These are phyloP conservation scores for Drosophila ercepeae DNA, from an alignment of 1,140 invertebrate species.

Conservation along the genomic window DNA sequence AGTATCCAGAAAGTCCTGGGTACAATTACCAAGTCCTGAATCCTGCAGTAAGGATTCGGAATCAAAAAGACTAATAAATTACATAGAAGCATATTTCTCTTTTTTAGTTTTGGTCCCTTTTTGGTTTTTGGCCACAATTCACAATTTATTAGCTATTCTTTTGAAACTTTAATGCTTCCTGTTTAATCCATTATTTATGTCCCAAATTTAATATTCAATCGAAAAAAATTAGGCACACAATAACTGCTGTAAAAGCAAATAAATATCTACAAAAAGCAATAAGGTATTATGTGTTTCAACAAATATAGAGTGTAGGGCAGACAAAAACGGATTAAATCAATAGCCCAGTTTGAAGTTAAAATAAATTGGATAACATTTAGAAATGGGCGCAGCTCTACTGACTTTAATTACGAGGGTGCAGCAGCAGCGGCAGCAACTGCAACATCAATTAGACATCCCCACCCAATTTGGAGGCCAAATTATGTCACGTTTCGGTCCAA, in stretches of 20 bases:
- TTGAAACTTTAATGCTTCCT: not conserved
- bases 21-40: not conserved
- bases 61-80: not conserved
- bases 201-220: constrained; percentile 1
- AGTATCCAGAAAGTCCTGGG: not conserved
- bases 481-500: constrained; percentile 75
- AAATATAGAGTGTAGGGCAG: not conserved
- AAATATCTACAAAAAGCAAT: not conserved
- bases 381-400: constrained; percentile 50
- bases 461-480: constrained; percentile 36
- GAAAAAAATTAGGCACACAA: constrained; percentile 3
- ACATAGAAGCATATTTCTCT: not conserved
- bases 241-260: constrained; percentile 29
- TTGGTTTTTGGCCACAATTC: not conserved
- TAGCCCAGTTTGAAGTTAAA: constrained; percentile 3
- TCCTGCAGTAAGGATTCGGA: constrained; percentile 6
- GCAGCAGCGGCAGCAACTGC: constrained; percentile 24
- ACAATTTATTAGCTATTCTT: constrained; percentile 3
- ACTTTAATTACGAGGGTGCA: constrained; percentile 47
- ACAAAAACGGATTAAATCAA: constrained; percentile 14
- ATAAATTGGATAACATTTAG: too few relatives aligned
- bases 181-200: constrained; percentile 14
- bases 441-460: constrained; percentile 45
- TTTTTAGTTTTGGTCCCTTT: too few relatives aligned
- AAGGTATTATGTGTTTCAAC: not conserved